Evolutionary conservation across 2,888 invertebrate genomes (phyloP).

Genomic region (Megastigmus dorsalis): DNA sequence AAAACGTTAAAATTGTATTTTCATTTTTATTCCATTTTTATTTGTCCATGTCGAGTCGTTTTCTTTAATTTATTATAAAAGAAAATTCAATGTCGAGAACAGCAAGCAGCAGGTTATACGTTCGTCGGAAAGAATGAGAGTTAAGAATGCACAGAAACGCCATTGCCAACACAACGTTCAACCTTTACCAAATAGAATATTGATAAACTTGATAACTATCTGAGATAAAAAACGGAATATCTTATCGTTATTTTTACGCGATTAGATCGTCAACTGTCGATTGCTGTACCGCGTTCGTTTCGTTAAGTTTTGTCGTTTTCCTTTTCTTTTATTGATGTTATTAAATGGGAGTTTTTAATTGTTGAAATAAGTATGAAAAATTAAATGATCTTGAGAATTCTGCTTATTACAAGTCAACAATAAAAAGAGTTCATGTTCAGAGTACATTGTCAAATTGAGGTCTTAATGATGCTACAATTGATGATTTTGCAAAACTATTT

Average conservation of each 20-base stretch:
- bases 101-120: slow-evolving; percentile 17
- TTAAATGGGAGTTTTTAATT: slow-evolving; percentile 15
- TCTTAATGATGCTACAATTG: background rate
- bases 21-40: slow-evolving; percentile 14
- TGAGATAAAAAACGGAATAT: background rate
- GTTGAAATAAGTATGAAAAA: no score
- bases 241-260: background rate
- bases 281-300: slow-evolving; percentile 36
- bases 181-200: slow-evolving; percentile 7
- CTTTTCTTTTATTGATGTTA: slow-evolving; percentile 50
- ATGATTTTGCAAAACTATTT: slow-evolving; percentile 1
- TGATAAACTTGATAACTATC: slow-evolving; percentile 26
- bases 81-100: slow-evolving; percentile 48
- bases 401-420: background rate
- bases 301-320: slow-evolving; percentile 41
- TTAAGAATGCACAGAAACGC: background rate
- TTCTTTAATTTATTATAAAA: slow-evolving; percentile 28
- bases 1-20: background rate
- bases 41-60: slow-evolving; percentile 17
- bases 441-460: no score
- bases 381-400: background rate
- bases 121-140: slow-evolving; percentile 22
- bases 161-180: slow-evolving; percentile 31
- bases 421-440: background rate
- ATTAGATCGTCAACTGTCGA: slow-evolving; percentile 32